A percentile compares a stretch with the other conserved stretches of the same genome.
Conservation (phyloP, 2,888 invertebrate genomes). For the Gryllus longicercus region DNA sequence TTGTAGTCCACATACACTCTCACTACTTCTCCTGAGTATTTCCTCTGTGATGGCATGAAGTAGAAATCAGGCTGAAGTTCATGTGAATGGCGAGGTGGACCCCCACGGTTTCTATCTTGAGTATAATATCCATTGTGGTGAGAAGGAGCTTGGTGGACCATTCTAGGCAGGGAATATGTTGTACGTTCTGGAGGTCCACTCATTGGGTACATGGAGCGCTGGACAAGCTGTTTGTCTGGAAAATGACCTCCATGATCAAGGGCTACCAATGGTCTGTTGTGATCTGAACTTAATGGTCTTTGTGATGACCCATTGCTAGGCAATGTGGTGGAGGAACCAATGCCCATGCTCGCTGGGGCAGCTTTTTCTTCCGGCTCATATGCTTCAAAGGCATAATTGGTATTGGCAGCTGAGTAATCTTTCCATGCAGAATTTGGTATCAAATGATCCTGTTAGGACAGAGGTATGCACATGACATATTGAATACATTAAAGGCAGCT, state of each 20-base stretch:
- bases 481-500: too few relatives aligned
- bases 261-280: slow-evolving; percentile 8
- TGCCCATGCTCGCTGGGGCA: slow-evolving; percentile 38
- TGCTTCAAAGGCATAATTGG: slow-evolving; percentile 86
- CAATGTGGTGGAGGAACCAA: slow-evolving; percentile 41
- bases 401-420: slow-evolving; percentile 77
- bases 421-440: slow-evolving; percentile 85
- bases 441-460: slow-evolving; percentile 64
- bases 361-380: slow-evolving; percentile 76
- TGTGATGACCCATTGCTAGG: slow-evolving; percentile 40
- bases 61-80: slow-evolving; percentile 79
- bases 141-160: slow-evolving; percentile 51
- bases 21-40: slow-evolving; percentile 88
- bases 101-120: slow-evolving; percentile 44
- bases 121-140: slow-evolving; percentile 41
- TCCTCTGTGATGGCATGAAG: slow-evolving; percentile 91
- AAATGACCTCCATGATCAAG: slow-evolving; percentile 29
- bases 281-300: background rate
- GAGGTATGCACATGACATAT: too few relatives aligned
- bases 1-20: slow-evolving; percentile 80
- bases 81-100: slow-evolving; percentile 44
- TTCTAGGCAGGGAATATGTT: slow-evolving; percentile 73
- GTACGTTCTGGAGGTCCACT: slow-evolving; percentile 54
- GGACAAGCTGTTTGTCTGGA: slow-evolving; percentile 56
- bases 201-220: slow-evolving; percentile 53